phyloP scores from a whole-genome alignment of 2,113 vertebrate species.

The Poeciliopsis turrubarensis region DNA sequence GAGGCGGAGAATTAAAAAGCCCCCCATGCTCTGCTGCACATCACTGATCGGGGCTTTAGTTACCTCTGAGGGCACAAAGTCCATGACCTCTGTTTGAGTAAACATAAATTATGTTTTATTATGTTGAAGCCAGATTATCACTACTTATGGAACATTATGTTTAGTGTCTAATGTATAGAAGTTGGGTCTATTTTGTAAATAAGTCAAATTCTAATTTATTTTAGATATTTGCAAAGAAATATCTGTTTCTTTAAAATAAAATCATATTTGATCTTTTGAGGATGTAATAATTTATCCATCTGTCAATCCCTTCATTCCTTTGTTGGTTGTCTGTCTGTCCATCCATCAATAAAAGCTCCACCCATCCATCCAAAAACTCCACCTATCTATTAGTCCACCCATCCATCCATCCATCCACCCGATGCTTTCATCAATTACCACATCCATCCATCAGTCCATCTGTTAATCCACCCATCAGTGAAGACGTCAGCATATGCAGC shows the following conservation, averaged over 20 bases:
- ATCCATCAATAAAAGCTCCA: no score
- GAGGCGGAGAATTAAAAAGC: conserved; percentile 13
- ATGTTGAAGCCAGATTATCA: background rate
- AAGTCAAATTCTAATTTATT: background rate
- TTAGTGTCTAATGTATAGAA: background rate
- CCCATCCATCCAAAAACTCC: background rate
- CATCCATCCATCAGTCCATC: no score
- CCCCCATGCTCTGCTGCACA: background rate
- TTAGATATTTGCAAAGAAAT: background rate
- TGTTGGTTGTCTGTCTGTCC: no score
- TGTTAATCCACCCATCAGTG: no score
- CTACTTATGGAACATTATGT: background rate
- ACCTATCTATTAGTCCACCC: no score
- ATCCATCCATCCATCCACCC: background rate
- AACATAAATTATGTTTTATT: background rate
- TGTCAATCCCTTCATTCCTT: no score
- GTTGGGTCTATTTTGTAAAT: background rate
- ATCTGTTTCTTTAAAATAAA: background rate
- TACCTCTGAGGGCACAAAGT: background rate
- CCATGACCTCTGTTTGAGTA: background rate
- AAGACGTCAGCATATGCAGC: background rate
- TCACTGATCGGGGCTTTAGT: conserved; percentile 13
- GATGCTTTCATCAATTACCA: no score
- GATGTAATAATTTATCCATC: background rate
- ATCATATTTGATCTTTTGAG: background rate